phyloP scores from a whole-genome alignment of 2,888 invertebrate genomes.

The Amitus sp. region DNA sequence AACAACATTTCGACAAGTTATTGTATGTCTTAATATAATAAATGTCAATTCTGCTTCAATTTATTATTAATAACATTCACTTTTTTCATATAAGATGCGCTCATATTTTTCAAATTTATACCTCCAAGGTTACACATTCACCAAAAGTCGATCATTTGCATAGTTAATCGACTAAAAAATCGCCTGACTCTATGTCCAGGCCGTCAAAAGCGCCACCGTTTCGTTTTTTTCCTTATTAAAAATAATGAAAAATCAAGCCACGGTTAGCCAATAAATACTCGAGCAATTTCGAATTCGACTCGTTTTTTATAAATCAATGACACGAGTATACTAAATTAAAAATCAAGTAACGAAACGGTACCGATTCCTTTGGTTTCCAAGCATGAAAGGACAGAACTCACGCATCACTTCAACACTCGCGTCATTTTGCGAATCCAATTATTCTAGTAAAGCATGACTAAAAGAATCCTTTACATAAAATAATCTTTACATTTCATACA shows the following conservation, averaged over 20 bases:
- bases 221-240: conserved; percentile 6
- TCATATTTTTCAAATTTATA: conserved; percentile 25
- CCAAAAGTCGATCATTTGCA: conserved; percentile 33
- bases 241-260: conserved; percentile 8
- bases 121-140: conserved; percentile 30
- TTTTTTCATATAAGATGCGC: conserved; percentile 37
- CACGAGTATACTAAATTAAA: background rate
- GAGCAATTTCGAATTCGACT: background rate
- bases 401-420: background rate
- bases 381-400: conserved; percentile 33
- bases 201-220: conserved; percentile 1
- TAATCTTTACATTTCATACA: too few species aligned
- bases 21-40: conserved; percentile 22
- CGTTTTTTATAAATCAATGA: background rate
- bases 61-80: conserved; percentile 42
- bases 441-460: background rate
- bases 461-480: background rate
- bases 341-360: background rate
- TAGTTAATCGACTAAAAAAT: conserved; percentile 6
- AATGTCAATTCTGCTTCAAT: conserved; percentile 37
- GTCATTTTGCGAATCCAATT: background rate
- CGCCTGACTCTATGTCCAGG: background rate
- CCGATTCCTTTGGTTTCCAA: background rate
- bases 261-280: background rate
- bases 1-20: background rate